Conservation (phyloP, 2,888 invertebrate genomes). For the Epinotia demarniana region DNA sequence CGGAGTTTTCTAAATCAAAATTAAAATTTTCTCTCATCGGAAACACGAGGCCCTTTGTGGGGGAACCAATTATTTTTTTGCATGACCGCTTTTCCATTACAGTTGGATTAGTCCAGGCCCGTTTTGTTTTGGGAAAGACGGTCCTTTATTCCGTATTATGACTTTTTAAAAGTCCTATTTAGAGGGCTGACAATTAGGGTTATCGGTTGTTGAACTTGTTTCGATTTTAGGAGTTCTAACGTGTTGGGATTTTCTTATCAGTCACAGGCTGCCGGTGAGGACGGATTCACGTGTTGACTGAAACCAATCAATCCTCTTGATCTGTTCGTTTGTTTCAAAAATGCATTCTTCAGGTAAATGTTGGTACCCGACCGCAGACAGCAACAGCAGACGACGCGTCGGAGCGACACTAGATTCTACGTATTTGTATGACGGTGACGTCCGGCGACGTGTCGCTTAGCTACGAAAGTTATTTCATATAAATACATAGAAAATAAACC, state of each 20-base stretch:
- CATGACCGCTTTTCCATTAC: slow-evolving; percentile 74
- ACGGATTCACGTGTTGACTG: not conserved
- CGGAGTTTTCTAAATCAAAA: slow-evolving; percentile 49
- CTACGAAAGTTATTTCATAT: too few relatives aligned
- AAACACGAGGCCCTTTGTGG: slow-evolving; percentile 69
- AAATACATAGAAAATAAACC: too few relatives aligned
- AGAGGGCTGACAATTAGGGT: not conserved
- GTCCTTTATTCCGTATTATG: slow-evolving; percentile 52
- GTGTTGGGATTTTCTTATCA: not conserved
- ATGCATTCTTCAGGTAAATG: too few relatives aligned
- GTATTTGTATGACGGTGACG: too few relatives aligned
- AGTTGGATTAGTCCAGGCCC: slow-evolving; percentile 68
- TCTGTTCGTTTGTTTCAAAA: not conserved
- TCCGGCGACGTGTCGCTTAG: too few relatives aligned
- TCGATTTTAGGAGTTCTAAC: not conserved
- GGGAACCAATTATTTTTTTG: slow-evolving; percentile 80
- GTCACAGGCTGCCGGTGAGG: not conserved
- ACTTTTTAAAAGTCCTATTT: slow-evolving; percentile 45
- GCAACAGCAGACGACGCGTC: too few relatives aligned
- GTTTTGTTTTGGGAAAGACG: slow-evolving; percentile 65
- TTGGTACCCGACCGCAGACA: too few relatives aligned
- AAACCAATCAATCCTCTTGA: not conserved
- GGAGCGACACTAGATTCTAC: too few relatives aligned
- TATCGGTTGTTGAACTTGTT: slow-evolving; percentile 9
- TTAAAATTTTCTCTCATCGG: slow-evolving; percentile 65